Evolutionary conservation across 2,888 invertebrate genomes (phyloP).

Genomic region (Phengaris alcon): DNA sequence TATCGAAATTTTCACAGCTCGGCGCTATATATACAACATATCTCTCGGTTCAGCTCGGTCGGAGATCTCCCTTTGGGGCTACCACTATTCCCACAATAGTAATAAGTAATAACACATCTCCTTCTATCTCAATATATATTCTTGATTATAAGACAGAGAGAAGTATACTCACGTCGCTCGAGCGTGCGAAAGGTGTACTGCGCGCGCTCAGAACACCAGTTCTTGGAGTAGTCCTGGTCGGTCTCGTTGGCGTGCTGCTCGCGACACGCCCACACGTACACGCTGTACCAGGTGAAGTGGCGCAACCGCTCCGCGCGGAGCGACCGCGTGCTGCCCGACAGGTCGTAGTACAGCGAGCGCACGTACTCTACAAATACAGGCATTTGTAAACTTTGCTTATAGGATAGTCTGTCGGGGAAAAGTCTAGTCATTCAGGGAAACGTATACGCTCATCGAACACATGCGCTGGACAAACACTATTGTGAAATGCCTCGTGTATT

Average conservation of each 20-base stretch:
- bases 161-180: slow-evolving; percentile 51
- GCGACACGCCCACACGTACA: slow-evolving; percentile 89
- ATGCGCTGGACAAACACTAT: too few species aligned
- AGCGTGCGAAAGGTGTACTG: slow-evolving; percentile 64
- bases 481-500: too few species aligned
- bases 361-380: slow-evolving; percentile 49
- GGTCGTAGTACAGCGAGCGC: slow-evolving; percentile 60
- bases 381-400: not conserved
- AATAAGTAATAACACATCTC: not conserved
- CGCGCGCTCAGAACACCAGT: slow-evolving; percentile 74
- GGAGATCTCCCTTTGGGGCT: too few species aligned
- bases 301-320: slow-evolving; percentile 74
- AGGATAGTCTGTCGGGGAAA: not conserved
- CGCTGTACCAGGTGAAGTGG: slow-evolving; percentile 88
- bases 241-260: slow-evolving; percentile 77
- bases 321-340: slow-evolving; percentile 70
- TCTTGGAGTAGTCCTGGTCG: slow-evolving; percentile 53
- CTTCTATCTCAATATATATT: not conserved
- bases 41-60: too few species aligned
- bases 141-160: not conserved
- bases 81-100: too few species aligned
- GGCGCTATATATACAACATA: too few species aligned
- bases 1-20: too few species aligned
- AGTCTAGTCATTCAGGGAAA: too few species aligned
- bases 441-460: too few species aligned